Conservation (phyloP, 1,140 invertebrate species). For the Cherax quadricarinatus region DNA sequence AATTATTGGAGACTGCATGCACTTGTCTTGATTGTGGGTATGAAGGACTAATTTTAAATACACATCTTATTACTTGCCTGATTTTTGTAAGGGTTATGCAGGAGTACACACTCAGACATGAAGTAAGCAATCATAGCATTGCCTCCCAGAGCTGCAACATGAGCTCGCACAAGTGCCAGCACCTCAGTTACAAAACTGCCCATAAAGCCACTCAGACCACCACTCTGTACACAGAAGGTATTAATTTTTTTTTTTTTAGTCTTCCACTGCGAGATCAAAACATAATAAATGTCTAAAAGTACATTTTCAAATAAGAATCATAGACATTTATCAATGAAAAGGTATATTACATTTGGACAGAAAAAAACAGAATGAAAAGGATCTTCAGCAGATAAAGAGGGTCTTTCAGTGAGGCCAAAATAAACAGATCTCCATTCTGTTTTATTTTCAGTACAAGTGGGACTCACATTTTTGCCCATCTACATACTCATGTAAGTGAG, state of each 20-base stretch:
- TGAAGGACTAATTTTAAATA: too few species aligned
- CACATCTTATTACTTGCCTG: constrained; percentile 82
- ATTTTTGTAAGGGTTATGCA: constrained; percentile 96
- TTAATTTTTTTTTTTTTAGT: not conserved
- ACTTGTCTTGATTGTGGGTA: too few species aligned
- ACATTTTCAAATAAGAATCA: too few species aligned
- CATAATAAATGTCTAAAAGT: not conserved
- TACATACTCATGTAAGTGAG: too few species aligned
- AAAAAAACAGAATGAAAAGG: too few species aligned
- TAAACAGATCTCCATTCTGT: too few species aligned
- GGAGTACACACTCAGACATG: constrained; percentile 92
- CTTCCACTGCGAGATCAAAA: too few species aligned
- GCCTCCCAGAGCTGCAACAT: constrained; percentile 94
- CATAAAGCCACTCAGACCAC: constrained; percentile 94
- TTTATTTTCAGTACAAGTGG: too few species aligned
- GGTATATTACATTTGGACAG: not conserved
- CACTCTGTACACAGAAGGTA: constrained; percentile 79
- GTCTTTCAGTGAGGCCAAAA: too few species aligned
- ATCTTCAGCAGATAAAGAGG: too few species aligned
- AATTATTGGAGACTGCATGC: too few species aligned
- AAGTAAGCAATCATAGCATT: constrained; percentile 97
- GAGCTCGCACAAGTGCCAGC: constrained; percentile 92
- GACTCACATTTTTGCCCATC: too few species aligned
- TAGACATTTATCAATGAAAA: not conserved
- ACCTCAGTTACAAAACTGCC: constrained; percentile 95